phyloP scores from a whole-genome alignment of 2,888 invertebrate species.

The Palloptera scutellata region DNA sequence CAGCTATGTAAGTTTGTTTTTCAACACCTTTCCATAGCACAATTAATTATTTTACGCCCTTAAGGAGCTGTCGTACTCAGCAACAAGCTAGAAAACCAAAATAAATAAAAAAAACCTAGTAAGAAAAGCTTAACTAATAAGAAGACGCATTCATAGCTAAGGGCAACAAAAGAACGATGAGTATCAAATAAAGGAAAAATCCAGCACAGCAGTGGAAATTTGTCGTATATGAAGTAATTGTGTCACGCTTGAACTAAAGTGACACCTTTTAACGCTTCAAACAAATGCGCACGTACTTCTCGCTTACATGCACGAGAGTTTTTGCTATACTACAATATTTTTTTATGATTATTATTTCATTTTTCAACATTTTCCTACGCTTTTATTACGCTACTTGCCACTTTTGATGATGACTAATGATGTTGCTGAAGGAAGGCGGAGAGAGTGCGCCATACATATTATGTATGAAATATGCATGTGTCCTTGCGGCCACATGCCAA shows the following conservation, averaged over 20 bases:
- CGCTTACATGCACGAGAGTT: no score
- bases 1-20: neutral
- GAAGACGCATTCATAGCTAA: no score
- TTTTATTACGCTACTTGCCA: constrained; percentile 14
- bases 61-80: constrained; percentile 1
- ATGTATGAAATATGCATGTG: constrained; percentile 31
- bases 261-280: constrained; percentile 14
- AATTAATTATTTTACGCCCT: constrained; percentile 30
- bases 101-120: no score
- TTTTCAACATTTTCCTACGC: constrained; percentile 19
- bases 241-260: constrained; percentile 28
- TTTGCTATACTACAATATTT: no score
- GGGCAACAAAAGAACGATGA: no score
- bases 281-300: no score
- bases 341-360: neutral
- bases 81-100: neutral
- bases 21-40: constrained; percentile 15
- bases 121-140: no score
- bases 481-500: constrained; percentile 28
- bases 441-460: constrained; percentile 3
- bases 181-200: no score
- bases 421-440: constrained; percentile 14
- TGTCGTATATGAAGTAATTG: constrained; percentile 20
- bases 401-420: constrained; percentile 54
- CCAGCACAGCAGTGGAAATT: no score